Percentiles rank a stretch among this genome's conserved stretches.
Evolutionary conservation across 2,113 vertebrate species (phyloP).

Genomic region (Heterotis niloticus): DNA sequence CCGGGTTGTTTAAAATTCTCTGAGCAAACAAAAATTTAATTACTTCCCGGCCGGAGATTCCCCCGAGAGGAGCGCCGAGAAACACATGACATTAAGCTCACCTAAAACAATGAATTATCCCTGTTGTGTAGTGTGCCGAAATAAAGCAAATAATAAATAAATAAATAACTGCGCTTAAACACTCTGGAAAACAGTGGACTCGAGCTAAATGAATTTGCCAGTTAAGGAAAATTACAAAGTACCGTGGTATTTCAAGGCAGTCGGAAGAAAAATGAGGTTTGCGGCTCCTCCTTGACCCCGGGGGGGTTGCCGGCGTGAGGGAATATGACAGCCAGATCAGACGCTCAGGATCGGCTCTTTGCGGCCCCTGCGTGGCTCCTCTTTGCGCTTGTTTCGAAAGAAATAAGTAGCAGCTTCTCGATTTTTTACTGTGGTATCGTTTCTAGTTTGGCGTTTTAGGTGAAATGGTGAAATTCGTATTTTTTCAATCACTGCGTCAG

Average conservation of each 20-base stretch:
- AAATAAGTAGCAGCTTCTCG: background rate
- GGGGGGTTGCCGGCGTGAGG: slow-evolving; percentile 35
- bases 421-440: background rate
- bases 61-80: slow-evolving; percentile 14
- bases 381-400: too few species aligned
- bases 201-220: slow-evolving; percentile 36
- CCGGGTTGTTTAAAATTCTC: slow-evolving; percentile 22
- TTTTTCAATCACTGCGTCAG: too few species aligned
- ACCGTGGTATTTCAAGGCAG: slow-evolving; percentile 26
- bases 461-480: too few species aligned
- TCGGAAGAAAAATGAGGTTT: slow-evolving; percentile 26
- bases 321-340: too few species aligned
- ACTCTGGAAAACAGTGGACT: background rate
- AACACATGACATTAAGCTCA: slow-evolving; percentile 21
- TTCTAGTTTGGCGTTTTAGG: too few species aligned
- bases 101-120: slow-evolving; percentile 11
- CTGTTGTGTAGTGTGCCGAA: slow-evolving; percentile 27
- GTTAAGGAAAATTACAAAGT: slow-evolving; percentile 40
- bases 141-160: slow-evolving; percentile 20
- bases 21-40: slow-evolving; percentile 23
- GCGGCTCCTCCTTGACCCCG: slow-evolving; percentile 23
- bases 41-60: slow-evolving; percentile 10
- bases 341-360: too few species aligned
- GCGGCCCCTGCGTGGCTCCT: too few species aligned
- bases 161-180: background rate